Evolutionary conservation across 2,888 invertebrate genomes (phyloP).

Genomic region (Melieria picta): DNA sequence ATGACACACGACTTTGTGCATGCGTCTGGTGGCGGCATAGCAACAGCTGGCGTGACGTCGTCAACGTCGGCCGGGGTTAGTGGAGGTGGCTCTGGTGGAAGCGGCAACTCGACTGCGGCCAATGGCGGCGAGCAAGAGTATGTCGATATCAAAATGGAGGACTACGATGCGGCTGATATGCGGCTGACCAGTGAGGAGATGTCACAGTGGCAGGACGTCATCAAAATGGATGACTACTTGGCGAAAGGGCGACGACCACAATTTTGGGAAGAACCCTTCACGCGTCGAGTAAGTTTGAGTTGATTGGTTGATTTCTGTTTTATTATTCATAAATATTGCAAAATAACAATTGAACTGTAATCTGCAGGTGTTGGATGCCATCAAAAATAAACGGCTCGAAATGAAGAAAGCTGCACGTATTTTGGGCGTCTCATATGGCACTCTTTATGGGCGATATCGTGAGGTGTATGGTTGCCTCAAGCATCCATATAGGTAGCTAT

Average conservation of each 20-base stretch:
- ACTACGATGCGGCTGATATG: slow-evolving; percentile 57
- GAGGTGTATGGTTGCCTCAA: slow-evolving; percentile 90
- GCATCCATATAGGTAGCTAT: slow-evolving; percentile 80
- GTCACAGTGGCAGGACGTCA: slow-evolving; percentile 71
- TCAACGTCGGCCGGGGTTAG: not conserved
- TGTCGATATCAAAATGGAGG: slow-evolving; percentile 57
- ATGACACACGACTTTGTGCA: slow-evolving; percentile 58
- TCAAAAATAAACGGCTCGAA: slow-evolving; percentile 88
- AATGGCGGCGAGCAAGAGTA: slow-evolving; percentile 48
- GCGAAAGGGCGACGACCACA: slow-evolving; percentile 87
- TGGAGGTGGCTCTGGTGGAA: slow-evolving; percentile 21
- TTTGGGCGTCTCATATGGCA: slow-evolving; percentile 90
- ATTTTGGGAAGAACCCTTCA: slow-evolving; percentile 93
- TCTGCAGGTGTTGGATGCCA: slow-evolving; percentile 82
- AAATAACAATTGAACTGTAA: not conserved
- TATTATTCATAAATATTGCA: not conserved
- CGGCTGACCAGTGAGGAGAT: slow-evolving; percentile 60
- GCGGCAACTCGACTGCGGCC: slow-evolving; percentile 28
- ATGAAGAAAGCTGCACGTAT: slow-evolving; percentile 94
- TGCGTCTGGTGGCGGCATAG: slow-evolving; percentile 41
- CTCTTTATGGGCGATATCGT: slow-evolving; percentile 87
- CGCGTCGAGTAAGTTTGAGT: slow-evolving; percentile 71
- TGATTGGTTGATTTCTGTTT: not conserved
- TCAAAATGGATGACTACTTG: slow-evolving; percentile 87
- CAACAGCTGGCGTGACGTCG: slow-evolving; percentile 26